phyloP scores from a whole-genome alignment of 2,113 vertebrate genomes.

The Ammodytes marinus region DNA sequence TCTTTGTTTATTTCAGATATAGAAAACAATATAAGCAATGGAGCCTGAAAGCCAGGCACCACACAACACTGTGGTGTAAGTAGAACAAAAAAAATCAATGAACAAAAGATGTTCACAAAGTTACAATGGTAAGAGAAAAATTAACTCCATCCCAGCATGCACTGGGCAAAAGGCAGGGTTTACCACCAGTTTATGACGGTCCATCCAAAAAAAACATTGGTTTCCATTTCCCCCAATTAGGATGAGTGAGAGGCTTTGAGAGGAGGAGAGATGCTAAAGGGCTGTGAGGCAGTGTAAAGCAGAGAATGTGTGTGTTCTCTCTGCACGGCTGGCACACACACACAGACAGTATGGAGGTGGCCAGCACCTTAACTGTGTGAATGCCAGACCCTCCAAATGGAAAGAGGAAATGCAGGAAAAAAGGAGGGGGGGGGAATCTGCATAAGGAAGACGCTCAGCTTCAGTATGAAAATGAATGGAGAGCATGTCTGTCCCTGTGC shows the following conservation, averaged over 20 bases:
- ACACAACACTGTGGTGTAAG: slow-evolving; percentile 11
- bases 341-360: slow-evolving; percentile 37
- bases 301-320: slow-evolving; percentile 2
- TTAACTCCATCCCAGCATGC: slow-evolving; percentile 26
- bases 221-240: slow-evolving; percentile 26
- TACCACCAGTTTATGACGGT: not conserved
- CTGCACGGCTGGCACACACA: slow-evolving; percentile 7
- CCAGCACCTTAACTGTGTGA: slow-evolving; percentile 56
- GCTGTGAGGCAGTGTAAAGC: not conserved
- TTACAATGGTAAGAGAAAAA: not conserved
- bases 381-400: slow-evolving; percentile 8
- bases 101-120: slow-evolving; percentile 18
- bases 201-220: slow-evolving; percentile 1
- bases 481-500: slow-evolving; percentile 6
- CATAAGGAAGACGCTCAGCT: slow-evolving; percentile 26
- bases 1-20: slow-evolving; percentile 48
- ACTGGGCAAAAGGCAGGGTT: slow-evolving; percentile 25
- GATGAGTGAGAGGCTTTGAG: not conserved
- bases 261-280: not conserved
- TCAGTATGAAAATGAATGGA: slow-evolving; percentile 16
- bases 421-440: not conserved
- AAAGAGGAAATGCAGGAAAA: slow-evolving; percentile 5
- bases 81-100: slow-evolving; percentile 36
- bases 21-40: slow-evolving; percentile 37
- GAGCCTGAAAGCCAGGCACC: not conserved